Evolutionary conservation across 1,140 invertebrate genomes (phyloP).

Genomic region (Diabrotica undecimpunctata): DNA sequence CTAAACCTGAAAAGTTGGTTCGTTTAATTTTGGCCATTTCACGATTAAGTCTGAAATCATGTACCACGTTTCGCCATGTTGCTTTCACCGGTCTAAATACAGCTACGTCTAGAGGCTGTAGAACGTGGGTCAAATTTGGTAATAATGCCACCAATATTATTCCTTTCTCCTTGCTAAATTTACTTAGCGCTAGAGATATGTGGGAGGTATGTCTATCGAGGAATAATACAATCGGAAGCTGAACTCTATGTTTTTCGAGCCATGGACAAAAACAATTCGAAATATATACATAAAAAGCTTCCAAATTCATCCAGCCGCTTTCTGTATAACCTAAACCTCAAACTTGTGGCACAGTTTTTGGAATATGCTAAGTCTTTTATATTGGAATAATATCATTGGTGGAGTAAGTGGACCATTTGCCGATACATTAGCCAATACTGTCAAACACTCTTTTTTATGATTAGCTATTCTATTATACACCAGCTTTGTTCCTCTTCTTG

Average conservation of each 20-base stretch:
- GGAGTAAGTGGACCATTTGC: constrained; percentile 39
- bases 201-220: constrained; percentile 48
- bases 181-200: constrained; percentile 36
- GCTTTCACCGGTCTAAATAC: constrained; percentile 44
- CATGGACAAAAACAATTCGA: constrained; percentile 43
- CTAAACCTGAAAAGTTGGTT: constrained; percentile 12
- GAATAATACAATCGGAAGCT: constrained; percentile 45
- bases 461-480: constrained; percentile 31
- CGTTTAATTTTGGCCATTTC: constrained; percentile 13
- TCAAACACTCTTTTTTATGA: constrained; percentile 34
- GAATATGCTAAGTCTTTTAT: constrained; percentile 30
- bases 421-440: constrained; percentile 40
- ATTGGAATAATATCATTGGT: constrained; percentile 43
- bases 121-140: constrained; percentile 48
- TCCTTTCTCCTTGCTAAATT: constrained; percentile 45
- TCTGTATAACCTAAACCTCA: constrained; percentile 41
- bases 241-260: constrained; percentile 29
- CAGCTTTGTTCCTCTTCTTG: constrained; percentile 35
- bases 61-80: constrained; percentile 37
- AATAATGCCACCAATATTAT: constrained; percentile 46
- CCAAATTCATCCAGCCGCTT: constrained; percentile 47
- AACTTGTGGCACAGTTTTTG: constrained; percentile 18
- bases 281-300: constrained; percentile 49
- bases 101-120: constrained; percentile 48
- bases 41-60: constrained; percentile 34